These are phyloP conservation scores for Agrilus biguttatus DNA, from an alignment of 2,888 invertebrate genomes.

Conservation along the genomic window DNA sequence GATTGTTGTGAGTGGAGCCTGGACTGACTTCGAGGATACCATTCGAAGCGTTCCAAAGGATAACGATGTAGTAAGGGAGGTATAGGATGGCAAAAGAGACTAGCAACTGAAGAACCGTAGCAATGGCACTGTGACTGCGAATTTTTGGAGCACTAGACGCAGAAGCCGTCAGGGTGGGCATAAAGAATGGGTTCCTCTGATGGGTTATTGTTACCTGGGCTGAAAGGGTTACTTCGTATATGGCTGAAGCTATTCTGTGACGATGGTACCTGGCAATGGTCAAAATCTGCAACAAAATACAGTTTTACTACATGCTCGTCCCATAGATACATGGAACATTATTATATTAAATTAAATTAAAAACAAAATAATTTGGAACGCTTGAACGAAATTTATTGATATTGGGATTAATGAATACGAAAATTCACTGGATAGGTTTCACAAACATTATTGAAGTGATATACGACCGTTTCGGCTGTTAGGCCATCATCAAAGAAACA, in stretches of 20 bases:
- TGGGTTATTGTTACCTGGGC: slow-evolving; percentile 75
- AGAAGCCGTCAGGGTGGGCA: slow-evolving; percentile 49
- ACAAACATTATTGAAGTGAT: too few species aligned
- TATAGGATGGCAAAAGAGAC: slow-evolving; percentile 58
- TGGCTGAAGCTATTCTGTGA: slow-evolving; percentile 71
- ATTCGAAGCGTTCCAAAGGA: slow-evolving; percentile 48
- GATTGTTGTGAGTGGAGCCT: slow-evolving; percentile 19
- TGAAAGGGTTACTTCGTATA: slow-evolving; percentile 70
- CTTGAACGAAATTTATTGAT: too few species aligned
- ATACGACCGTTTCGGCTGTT: too few species aligned
- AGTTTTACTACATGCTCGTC: too few species aligned
- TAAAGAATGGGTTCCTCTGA: slow-evolving; percentile 63
- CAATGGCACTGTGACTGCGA: slow-evolving; percentile 42
- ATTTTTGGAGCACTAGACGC: slow-evolving; percentile 34
- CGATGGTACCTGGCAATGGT: slow-evolving; percentile 60
- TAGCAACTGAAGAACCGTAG: slow-evolving; percentile 57
- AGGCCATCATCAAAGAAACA: too few species aligned
- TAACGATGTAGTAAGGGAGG: slow-evolving; percentile 57
- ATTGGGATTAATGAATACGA: too few species aligned
- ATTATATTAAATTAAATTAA: too few species aligned
- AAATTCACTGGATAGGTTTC: too few species aligned
- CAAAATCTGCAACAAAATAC: slow-evolving; percentile 32
- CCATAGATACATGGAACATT: too few species aligned
- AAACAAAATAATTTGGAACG: too few species aligned
- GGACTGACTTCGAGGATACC: slow-evolving; percentile 18